Evolutionary conservation across 1,140 invertebrate genomes (phyloP).

Genomic region (Copidosoma floridanum): DNA sequence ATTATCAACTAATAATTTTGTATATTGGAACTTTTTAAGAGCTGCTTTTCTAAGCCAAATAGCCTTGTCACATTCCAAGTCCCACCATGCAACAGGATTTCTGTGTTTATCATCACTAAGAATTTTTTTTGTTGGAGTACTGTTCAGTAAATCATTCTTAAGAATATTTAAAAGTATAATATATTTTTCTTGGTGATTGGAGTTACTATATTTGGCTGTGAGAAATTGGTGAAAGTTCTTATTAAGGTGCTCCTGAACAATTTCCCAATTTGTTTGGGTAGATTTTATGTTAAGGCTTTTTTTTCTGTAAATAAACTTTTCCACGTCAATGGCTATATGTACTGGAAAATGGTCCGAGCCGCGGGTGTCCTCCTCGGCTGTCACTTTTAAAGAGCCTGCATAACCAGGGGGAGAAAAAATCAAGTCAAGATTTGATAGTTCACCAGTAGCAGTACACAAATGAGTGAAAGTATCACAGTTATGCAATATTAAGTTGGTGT

Average conservation of each 20-base stretch:
- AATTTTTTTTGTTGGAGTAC: not conserved
- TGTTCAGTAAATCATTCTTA: not conserved
- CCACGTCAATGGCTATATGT: not conserved
- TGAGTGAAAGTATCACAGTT: not conserved
- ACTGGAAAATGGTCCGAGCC: not conserved
- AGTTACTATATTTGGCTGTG: not conserved
- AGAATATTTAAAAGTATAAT: not conserved
- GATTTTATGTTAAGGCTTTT: not conserved
- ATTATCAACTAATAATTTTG: not conserved
- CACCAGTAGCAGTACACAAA: not conserved
- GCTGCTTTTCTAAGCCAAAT: slow-evolving; percentile 6
- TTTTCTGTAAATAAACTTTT: not conserved
- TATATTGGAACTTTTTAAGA: slow-evolving; percentile 22
- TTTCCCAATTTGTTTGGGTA: not conserved
- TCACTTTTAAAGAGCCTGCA: not conserved
- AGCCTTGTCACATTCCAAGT: slow-evolving; percentile 19
- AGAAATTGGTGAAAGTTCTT: not conserved
- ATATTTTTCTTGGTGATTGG: not conserved
- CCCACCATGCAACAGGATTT: slow-evolving; percentile 26
- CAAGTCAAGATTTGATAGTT: slow-evolving; percentile 3
- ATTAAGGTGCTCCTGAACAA: not conserved
- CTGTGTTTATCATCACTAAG: not conserved
- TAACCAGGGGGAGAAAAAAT: not conserved
- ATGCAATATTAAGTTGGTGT: not conserved
- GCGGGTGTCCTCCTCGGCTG: not conserved